Base-by-base conservation (phyloP, 1,140 invertebrate species). In the Leptinotarsa defecta region DNA sequence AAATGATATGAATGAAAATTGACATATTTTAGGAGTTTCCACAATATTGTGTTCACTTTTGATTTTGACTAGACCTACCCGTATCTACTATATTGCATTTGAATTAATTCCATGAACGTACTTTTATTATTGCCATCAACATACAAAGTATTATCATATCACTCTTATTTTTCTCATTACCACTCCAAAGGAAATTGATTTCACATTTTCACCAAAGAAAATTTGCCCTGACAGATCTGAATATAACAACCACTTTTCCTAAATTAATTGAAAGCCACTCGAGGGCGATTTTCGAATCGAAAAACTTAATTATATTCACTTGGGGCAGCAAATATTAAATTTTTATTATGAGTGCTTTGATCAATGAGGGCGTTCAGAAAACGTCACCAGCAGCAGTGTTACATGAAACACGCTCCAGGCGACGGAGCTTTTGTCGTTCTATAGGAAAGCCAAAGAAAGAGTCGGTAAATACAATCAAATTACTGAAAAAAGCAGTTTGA, bases 381-480 rank as follows among this genome's bases (percentile, higher is more conserved):
- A 63, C 69, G 69, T 43, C 68, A 75, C 48, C 65, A 65, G 71
- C 67, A 69, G 68, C 57, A 75, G 48, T 61, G 71, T 49, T 71
- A 75, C 74, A 71, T 48, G 67, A 48, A 68, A 68, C 27, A 68
- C 67, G 67, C 67, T 34, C 43, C 43, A 24, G 49, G 74, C 68
- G 71, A 68, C 74, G 69, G 69, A 75, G 61, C 65, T 43, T 75
- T 75, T 75, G 74, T 67, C 57, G 57, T 62, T 75, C 67, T 62
- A 65, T 48, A 24, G 65, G 63, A 76, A 67, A 68, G 43, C 67
- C 43, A 67, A 67, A 27, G 43, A 19, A 17, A 5, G 27, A 68
- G 24, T 49, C 67, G 63, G 52, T 64, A 73, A 76, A 78, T 77
- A 70, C 74, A 77, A 79, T 76, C 77, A 71, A 78, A 74, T 77